Base-by-base conservation (phyloP, 2,113 vertebrate genomes). In the Tylochromis polylepis region DNA sequence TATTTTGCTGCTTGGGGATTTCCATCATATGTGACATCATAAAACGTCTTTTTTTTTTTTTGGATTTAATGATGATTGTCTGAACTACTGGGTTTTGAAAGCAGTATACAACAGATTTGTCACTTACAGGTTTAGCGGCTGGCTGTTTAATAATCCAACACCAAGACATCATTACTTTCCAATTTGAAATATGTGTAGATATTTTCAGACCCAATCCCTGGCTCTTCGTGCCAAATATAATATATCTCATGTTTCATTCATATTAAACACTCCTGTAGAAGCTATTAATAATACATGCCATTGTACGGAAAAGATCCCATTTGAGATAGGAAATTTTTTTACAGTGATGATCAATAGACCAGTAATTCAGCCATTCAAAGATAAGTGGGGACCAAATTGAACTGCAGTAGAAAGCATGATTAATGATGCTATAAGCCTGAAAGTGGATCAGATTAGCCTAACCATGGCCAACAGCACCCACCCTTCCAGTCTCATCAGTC, bases 331-430 rank as follows among this genome's bases (percentile, higher is more conserved):
- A 80, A 84, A 1, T 34, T 87, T 60, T 80, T 88, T 91, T 87
- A 88, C 87, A 85, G 90, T 89, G 65, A 86, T 91, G 90, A 95
- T 95, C 87, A 89, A 94, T 93, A 89, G 91, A 60, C 82, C 83
- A 89, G 93, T 92, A 92, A 94, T 93, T 91, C 90, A 90, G 87
- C 82, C 88, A 83, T 86, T 94, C 79, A 92, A 82, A 93, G 93
- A 92, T 95, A 94, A 95, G 93, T 86, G 89, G 92, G 84, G 92
- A 77, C 89, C 82, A 87, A 94, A 92, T 89, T 87, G 90, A 91
- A 92, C 90, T 88, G 91, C 85, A 85, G 80, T 82, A 81, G 90
- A 84, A 91, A 85, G 91, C 87, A 87, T 94, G 91, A 95, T 94
- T 90, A 94, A 95, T 88, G 88, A 93, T 10, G 58, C 83, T 82